A percentile compares a stretch with the other conserved stretches of the same genome.
Evolutionary conservation across 2,888 invertebrate species (phyloP).

Genomic region (Hirtodrosophila confusa): DNA sequence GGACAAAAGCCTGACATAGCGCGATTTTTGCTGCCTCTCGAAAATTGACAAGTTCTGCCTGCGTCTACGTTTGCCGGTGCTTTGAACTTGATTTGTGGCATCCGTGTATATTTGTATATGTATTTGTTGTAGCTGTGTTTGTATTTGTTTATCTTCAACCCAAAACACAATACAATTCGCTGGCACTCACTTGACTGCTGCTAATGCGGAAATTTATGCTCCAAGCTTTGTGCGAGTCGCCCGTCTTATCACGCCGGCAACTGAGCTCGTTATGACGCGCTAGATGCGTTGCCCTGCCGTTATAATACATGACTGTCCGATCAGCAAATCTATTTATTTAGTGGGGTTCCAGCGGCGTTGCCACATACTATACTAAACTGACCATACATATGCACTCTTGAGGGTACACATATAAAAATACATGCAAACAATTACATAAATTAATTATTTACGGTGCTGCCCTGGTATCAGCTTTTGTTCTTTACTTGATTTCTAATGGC

Average conservation of each 20-base stretch:
- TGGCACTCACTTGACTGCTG: constrained; percentile 53
- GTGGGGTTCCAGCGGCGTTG: neutral
- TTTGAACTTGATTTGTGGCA: constrained; percentile 72
- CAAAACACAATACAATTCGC: constrained; percentile 53
- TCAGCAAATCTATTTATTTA: neutral
- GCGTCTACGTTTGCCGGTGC: constrained; percentile 37
- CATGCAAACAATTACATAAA: neutral
- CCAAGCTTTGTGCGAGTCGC: constrained; percentile 23
- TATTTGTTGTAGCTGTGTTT: constrained; percentile 20
- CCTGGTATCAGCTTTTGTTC: constrained; percentile 4
- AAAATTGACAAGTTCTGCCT: constrained; percentile 45
- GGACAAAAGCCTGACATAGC: constrained; percentile 51
- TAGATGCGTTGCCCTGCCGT: constrained; percentile 6
- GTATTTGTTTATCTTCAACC: neutral
- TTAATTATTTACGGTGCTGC: constrained; percentile 6
- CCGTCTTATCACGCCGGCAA: constrained; percentile 57
- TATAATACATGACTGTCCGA: constrained; percentile 30
- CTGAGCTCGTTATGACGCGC: constrained; percentile 40
- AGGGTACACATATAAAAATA: neutral
- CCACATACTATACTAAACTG: neutral
- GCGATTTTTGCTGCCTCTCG: constrained; percentile 25
- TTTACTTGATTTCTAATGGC: constrained; percentile 41
- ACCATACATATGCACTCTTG: too few relatives aligned
- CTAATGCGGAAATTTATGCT: constrained; percentile 70
- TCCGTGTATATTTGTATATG: constrained; percentile 29